phyloP scores from a whole-genome alignment of 2,113 vertebrate species.

The Myrmecophaga tridactyla region DNA sequence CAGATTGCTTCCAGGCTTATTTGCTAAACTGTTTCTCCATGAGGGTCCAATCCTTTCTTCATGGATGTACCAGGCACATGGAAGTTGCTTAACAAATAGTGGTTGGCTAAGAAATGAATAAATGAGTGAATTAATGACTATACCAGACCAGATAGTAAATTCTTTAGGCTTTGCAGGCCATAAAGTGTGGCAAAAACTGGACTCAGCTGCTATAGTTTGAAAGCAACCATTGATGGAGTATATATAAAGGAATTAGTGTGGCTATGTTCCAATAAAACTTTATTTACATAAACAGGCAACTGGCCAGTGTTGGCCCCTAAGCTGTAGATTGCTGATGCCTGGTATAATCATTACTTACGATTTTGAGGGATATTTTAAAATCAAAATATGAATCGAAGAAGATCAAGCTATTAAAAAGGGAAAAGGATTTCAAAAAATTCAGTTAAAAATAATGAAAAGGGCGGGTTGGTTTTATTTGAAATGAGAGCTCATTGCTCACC shows the following conservation, averaged over 20 bases:
- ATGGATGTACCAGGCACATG: background rate
- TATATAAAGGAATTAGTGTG: background rate
- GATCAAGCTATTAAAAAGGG: background rate
- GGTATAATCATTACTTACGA: background rate
- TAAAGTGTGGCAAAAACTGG: background rate
- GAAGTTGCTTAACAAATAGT: background rate
- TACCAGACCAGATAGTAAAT: background rate
- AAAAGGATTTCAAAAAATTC: background rate
- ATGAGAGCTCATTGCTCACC: background rate
- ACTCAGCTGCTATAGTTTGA: background rate
- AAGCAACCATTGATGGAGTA: background rate
- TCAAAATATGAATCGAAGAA: background rate
- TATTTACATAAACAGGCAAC: background rate
- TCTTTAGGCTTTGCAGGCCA: background rate
- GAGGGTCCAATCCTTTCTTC: background rate
- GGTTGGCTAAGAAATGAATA: background rate
- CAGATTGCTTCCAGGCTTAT: background rate
- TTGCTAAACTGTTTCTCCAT: background rate
- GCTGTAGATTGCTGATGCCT: background rate
- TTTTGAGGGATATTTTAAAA: background rate
- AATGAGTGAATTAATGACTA: background rate
- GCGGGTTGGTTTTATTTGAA: background rate
- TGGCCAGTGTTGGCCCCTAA: background rate
- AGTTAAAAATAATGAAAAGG: background rate
- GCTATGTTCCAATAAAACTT: slow-evolving; percentile 38